Percentiles rank a stretch among this genome's conserved stretches.
Conservation (phyloP, 35 echinoderm and acorn worm genomes). For the Ophioderma brevispina region DNA sequence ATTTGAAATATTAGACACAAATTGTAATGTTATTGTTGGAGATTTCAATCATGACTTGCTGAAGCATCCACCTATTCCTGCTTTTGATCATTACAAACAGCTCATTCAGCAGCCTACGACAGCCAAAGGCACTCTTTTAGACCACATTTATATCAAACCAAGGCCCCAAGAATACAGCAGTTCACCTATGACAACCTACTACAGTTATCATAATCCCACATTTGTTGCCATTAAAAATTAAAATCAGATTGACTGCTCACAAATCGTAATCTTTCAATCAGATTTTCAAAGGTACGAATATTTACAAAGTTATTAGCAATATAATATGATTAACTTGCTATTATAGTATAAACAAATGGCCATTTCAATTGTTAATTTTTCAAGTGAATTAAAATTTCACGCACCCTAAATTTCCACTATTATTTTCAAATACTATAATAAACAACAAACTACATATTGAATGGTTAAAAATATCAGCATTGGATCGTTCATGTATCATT, state of each 20-base stretch:
- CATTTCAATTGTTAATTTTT: no score
- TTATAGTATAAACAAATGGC: no score
- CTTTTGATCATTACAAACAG: constrained; percentile 1
- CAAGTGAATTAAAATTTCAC: no score
- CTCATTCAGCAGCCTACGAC: constrained; percentile 6
- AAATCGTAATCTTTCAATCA: no score
- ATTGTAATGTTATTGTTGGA: neutral
- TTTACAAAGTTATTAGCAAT: no score
- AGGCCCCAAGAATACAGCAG: neutral
- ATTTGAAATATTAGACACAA: neutral
- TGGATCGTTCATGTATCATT: no score
- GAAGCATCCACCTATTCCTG: neutral
- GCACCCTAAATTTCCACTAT: no score
- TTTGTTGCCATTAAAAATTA: neutral
- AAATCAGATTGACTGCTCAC: neutral
- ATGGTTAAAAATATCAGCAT: no score
- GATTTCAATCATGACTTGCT: neutral
- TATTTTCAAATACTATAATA: no score
- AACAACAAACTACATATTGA: no score
- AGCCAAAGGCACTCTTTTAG: neutral
- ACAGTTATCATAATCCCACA: constrained; percentile 41
- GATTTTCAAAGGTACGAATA: no score
- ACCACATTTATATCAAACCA: constrained; percentile 22
- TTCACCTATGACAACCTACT: neutral
- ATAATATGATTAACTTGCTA: no score